Evolutionary conservation across 2,113 vertebrate genomes (phyloP).

Genomic region (Menidia beryllina): DNA sequence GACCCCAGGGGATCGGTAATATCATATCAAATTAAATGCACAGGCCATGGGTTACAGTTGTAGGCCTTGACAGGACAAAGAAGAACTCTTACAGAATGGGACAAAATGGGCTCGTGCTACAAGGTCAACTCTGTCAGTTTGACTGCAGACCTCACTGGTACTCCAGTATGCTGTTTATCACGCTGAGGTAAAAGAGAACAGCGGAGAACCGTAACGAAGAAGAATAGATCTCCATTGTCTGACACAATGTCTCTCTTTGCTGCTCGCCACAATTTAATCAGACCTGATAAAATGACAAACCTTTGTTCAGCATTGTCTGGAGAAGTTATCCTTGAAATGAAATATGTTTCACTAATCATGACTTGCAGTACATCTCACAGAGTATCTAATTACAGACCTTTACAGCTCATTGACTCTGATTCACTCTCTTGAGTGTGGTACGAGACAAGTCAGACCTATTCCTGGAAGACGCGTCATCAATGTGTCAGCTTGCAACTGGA

Average conservation of each 20-base stretch:
- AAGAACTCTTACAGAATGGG: slow-evolving; percentile 29
- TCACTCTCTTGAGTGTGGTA: slow-evolving; percentile 65
- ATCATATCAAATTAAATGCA: slow-evolving; percentile 68
- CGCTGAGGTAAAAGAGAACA: slow-evolving; percentile 14
- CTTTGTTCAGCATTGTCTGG: slow-evolving; percentile 53
- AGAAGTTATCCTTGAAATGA: slow-evolving; percentile 69
- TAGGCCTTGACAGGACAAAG: slow-evolving; percentile 55
- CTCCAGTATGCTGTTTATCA: slow-evolving; percentile 42
- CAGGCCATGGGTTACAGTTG: slow-evolving; percentile 51
- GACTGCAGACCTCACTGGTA: slow-evolving; percentile 37
- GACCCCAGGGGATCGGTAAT: slow-evolving; percentile 59
- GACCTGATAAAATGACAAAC: slow-evolving; percentile 59
- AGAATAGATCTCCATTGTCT: slow-evolving; percentile 38
- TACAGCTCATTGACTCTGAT: slow-evolving; percentile 68
- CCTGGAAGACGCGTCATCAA: slow-evolving; percentile 62
- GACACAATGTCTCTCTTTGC: slow-evolving; percentile 37
- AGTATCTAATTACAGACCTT: slow-evolving; percentile 71
- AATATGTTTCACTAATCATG: slow-evolving; percentile 70
- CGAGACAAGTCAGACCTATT: slow-evolving; percentile 70
- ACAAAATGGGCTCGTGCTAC: slow-evolving; percentile 50
- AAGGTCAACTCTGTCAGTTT: slow-evolving; percentile 57
- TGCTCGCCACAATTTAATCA: slow-evolving; percentile 35
- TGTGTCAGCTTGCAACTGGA: slow-evolving; percentile 63
- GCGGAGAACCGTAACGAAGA: slow-evolving; percentile 32
- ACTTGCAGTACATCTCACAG: slow-evolving; percentile 71